Evolutionary conservation across 2,797 vertebrate genomes (phyloP).

Genomic region (Anniella stebbinsi): DNA sequence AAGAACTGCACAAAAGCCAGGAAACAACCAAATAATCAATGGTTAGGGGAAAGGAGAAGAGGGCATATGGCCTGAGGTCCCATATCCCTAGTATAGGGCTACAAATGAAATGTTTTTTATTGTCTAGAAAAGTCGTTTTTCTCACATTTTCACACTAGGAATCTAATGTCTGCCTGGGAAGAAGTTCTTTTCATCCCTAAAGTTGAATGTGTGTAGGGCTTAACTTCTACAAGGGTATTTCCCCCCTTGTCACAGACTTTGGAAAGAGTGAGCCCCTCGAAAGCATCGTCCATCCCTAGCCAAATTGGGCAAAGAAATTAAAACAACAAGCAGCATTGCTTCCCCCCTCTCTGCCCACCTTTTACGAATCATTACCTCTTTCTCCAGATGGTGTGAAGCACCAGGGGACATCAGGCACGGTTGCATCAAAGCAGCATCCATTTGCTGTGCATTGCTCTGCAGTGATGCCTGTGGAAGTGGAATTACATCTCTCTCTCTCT

Average conservation of each 20-base stretch:
- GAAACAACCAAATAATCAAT: no score
- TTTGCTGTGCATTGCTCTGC: neutral
- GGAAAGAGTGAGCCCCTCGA: neutral
- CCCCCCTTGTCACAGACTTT: neutral
- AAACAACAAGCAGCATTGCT: neutral
- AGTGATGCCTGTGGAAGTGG: fast-evolving
- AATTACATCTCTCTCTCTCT: neutral
- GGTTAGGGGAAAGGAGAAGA: no score
- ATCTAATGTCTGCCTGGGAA: neutral
- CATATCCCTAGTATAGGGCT: no score
- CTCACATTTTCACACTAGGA: neutral
- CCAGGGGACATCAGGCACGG: constrained; percentile 9
- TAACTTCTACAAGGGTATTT: neutral
- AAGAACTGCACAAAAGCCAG: no score
- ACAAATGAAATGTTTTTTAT: neutral
- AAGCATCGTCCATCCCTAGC: neutral
- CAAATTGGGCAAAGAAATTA: neutral
- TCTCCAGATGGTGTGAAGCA: constrained; percentile 38
- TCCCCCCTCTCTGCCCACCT: neutral
- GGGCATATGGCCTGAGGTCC: no score
- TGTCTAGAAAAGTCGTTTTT: neutral
- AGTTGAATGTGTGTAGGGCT: neutral
- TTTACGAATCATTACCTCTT: constrained; percentile 6
- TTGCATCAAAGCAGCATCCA: constrained; percentile 11
- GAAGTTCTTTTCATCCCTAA: neutral